Conservation (phyloP, 2,888 invertebrate species). For the Melangyna quadrimaculata region DNA sequence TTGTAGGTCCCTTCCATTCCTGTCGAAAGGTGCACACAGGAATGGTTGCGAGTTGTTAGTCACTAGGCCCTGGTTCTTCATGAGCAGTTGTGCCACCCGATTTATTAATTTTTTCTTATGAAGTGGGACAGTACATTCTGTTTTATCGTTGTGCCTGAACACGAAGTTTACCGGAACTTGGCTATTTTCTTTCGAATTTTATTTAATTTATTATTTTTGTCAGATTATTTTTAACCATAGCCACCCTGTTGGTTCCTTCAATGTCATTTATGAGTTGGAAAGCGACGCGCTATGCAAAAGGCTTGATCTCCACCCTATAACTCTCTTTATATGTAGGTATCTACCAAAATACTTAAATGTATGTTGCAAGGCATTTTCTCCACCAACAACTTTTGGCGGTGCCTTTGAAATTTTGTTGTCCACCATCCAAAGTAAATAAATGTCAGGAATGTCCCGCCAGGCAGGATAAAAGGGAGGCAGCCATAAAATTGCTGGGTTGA, state of each 20-base stretch:
- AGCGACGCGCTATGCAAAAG: conserved; percentile 30
- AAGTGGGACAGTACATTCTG: too few species aligned
- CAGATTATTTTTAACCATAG: not conserved
- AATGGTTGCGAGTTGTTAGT: too few species aligned
- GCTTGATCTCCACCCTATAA: conserved; percentile 50
- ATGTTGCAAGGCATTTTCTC: not conserved
- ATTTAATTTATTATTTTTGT: not conserved
- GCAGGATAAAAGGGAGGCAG: conserved; percentile 12
- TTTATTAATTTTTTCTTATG: too few species aligned
- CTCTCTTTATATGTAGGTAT: not conserved
- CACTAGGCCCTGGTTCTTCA: too few species aligned
- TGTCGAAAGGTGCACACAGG: too few species aligned
- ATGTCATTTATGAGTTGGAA: not conserved
- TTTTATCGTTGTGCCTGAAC: too few species aligned
- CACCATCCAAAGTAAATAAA: conserved; percentile 70
- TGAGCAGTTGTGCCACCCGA: too few species aligned
- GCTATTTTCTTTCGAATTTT: not conserved
- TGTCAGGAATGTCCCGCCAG: conserved; percentile 51
- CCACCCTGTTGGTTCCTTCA: conserved; percentile 2
- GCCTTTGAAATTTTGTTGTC: conserved; percentile 70
- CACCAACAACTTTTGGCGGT: conserved; percentile 66
- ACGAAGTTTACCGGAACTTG: too few species aligned
- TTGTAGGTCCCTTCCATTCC: too few species aligned
- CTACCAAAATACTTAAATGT: too few species aligned
- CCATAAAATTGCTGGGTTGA: conserved; percentile 48